phyloP scores from a whole-genome alignment of 2,888 invertebrate species.

The Melanchra persicariae region DNA sequence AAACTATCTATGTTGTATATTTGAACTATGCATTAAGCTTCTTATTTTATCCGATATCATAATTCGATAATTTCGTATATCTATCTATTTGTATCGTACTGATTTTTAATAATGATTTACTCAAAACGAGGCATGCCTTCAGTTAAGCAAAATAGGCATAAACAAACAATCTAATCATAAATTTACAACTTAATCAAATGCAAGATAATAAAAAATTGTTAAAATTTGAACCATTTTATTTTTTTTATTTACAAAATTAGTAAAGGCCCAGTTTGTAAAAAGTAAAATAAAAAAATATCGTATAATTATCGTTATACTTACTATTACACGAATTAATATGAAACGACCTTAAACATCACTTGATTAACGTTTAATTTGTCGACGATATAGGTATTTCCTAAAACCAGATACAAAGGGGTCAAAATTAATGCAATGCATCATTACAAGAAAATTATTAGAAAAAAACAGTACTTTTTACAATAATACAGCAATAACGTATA shows the following conservation, averaged over 20 bases:
- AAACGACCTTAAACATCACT: no score
- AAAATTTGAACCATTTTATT: no score
- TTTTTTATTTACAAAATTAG: no score
- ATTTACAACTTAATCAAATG: background rate
- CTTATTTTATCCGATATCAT: constrained; percentile 70
- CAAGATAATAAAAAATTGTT: background rate
- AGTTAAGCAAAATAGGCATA: background rate
- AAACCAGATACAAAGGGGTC: background rate
- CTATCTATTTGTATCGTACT: constrained; percentile 53
- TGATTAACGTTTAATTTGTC: background rate
- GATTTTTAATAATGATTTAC: constrained; percentile 39
- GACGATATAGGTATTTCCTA: background rate
- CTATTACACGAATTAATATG: no score
- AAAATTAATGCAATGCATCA: background rate
- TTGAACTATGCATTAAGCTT: constrained; percentile 72
- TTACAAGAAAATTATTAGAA: constrained; percentile 35
- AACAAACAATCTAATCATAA: no score
- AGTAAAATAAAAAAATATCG: no score
- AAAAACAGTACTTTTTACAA: constrained; percentile 23
- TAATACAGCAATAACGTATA: constrained; percentile 51
- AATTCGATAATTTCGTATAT: constrained; percentile 69
- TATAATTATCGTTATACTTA: no score
- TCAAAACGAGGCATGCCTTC: constrained; percentile 26
- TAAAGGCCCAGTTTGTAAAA: no score
- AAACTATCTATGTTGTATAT: constrained; percentile 56